Evolutionary conservation across 2,797 vertebrate genomes (phyloP).

Genomic region (Chloroceryle inda): DNA sequence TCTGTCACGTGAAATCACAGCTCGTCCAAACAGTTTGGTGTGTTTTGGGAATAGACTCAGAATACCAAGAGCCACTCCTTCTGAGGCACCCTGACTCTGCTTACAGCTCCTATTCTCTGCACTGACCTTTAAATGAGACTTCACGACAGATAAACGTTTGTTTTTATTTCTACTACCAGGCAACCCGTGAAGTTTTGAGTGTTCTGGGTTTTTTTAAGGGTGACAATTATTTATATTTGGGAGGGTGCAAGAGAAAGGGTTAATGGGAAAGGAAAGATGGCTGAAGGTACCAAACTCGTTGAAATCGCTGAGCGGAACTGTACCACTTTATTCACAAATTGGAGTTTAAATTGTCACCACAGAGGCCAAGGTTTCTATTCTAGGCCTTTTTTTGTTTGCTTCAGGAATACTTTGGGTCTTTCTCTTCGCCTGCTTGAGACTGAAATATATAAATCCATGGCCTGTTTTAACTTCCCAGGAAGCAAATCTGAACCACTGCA

Average conservation of each 20-base stretch:
- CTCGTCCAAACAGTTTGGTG: fast-evolving
- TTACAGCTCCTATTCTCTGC: neutral
- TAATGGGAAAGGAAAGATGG: neutral
- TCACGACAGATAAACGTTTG: neutral
- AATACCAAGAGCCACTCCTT: neutral
- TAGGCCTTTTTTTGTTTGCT: constrained; percentile 37
- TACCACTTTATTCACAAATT: constrained; percentile 18
- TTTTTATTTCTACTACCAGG: neutral
- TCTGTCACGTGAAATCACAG: neutral
- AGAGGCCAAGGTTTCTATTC: constrained; percentile 46
- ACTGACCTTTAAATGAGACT: neutral
- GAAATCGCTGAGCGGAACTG: constrained; percentile 25
- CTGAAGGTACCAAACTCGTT: neutral
- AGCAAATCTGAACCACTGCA: neutral
- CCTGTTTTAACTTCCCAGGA: constrained; percentile 1
- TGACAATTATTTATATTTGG: neutral
- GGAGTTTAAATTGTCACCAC: constrained; percentile 38
- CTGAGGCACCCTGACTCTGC: neutral
- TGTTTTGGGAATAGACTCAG: neutral
- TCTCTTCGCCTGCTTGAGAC: neutral
- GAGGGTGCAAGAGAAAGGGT: neutral
- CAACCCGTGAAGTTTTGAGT: neutral
- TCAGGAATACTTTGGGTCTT: constrained; percentile 50
- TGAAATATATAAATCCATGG: neutral
- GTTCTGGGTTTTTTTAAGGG: neutral